Percentiles rank a stretch among this genome's conserved stretches.
These are phyloP conservation scores for Chrysocyon brachyurus DNA, from an alignment of 2,797 vertebrate species.

Conservation along the genomic window DNA sequence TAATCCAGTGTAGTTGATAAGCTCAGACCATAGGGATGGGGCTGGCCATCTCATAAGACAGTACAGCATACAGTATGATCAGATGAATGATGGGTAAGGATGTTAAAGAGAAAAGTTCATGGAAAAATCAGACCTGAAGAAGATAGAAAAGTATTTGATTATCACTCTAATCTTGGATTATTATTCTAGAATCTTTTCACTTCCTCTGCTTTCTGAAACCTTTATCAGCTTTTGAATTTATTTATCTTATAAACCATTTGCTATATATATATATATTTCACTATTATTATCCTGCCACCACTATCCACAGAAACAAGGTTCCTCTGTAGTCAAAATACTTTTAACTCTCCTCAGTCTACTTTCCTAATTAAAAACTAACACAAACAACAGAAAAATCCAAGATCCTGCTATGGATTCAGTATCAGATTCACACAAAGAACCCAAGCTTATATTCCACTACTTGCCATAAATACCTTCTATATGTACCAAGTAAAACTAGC, in stretches of 20 bases:
- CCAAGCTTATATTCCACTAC: background rate
- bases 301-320: slow-evolving; percentile 37
- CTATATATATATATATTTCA: background rate
- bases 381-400: slow-evolving; percentile 37
- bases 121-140: slow-evolving; percentile 33
- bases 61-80: background rate
- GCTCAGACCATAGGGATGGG: background rate
- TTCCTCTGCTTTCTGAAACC: slow-evolving; percentile 4
- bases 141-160: background rate
- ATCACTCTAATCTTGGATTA: slow-evolving; percentile 19
- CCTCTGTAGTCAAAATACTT: slow-evolving; percentile 39
- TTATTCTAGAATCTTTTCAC: slow-evolving; percentile 10
- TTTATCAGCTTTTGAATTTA: background rate
- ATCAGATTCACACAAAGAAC: slow-evolving; percentile 16
- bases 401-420: background rate
- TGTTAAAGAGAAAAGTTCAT: background rate
- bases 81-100: background rate
- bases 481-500: background rate
- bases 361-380: slow-evolving; percentile 56
- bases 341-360: background rate
- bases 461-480: background rate
- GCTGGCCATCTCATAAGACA: background rate
- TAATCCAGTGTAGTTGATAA: background rate
- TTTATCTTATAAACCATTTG: slow-evolving; percentile 46
- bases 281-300: background rate